Conservation (phyloP, 2,888 invertebrate species). For the Stenodema calcarata region DNA sequence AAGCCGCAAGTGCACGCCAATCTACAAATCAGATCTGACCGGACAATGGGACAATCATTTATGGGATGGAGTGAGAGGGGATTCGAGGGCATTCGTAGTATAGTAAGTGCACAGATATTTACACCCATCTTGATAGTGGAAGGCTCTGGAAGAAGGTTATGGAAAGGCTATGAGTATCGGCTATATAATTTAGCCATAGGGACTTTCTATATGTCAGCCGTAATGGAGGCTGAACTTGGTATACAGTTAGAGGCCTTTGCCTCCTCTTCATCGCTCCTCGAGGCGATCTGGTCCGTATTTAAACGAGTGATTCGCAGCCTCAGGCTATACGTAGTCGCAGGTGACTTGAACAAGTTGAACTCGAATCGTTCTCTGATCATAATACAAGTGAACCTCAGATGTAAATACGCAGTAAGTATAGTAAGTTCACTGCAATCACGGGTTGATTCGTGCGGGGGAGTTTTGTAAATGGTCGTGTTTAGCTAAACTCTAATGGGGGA, state of each 20-base stretch:
- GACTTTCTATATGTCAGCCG: slow-evolving; percentile 46
- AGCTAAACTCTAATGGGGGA: too few relatives aligned
- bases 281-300: neutral
- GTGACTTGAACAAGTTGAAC: too few relatives aligned
- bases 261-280: slow-evolving; percentile 18
- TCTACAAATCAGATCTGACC: slow-evolving; percentile 45
- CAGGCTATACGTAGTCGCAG: too few relatives aligned
- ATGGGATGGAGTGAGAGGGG: neutral
- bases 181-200: slow-evolving; percentile 48
- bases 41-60: slow-evolving; percentile 50
- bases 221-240: slow-evolving; percentile 17
- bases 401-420: too few relatives aligned
- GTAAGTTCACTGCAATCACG: too few relatives aligned
- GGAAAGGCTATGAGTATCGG: neutral
- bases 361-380: too few relatives aligned
- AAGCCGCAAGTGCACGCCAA: slow-evolving; percentile 27
- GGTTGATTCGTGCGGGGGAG: too few relatives aligned
- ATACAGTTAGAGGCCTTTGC: slow-evolving; percentile 12
- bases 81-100: neutral
- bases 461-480: too few relatives aligned
- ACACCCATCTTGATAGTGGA: slow-evolving; percentile 44
- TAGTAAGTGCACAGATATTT: slow-evolving; percentile 46
- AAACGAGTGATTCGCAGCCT: too few relatives aligned
- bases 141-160: neutral
- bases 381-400: too few relatives aligned